Percentiles rank a stretch among this genome's conserved stretches.
Evolutionary conservation across 2,888 invertebrate genomes (phyloP).

Genomic region (Prenolepis imparis): DNA sequence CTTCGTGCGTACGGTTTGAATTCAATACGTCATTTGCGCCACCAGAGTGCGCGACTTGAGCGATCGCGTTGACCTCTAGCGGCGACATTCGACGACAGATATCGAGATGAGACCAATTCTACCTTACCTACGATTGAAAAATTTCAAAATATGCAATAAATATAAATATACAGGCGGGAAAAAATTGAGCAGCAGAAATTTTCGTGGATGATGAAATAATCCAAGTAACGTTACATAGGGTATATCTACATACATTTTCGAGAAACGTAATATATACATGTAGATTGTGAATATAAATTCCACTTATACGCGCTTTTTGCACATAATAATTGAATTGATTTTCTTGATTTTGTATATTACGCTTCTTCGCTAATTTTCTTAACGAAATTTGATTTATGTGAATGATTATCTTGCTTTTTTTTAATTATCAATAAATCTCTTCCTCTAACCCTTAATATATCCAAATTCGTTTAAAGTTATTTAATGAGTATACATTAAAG

Average conservation of each 20-base stretch:
- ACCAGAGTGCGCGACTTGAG: conserved; percentile 7
- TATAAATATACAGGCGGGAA: no score
- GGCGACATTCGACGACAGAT: background rate
- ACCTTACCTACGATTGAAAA: background rate
- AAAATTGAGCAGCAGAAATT: no score
- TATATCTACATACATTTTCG: no score
- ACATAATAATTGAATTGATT: background rate
- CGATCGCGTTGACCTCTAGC: background rate
- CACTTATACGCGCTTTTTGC: background rate
- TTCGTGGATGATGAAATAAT: no score
- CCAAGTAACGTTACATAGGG: no score
- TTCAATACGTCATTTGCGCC: background rate
- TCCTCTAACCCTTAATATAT: background rate
- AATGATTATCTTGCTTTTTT: background rate
- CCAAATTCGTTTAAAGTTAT: background rate
- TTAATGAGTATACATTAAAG: background rate
- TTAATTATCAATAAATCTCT: background rate
- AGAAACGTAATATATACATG: no score
- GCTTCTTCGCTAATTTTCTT: no score
- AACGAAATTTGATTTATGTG: background rate
- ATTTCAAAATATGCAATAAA: no score
- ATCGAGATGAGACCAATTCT: background rate
- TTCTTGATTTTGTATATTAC: no score
- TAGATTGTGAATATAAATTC: no score
- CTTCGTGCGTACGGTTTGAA: conserved; percentile 29